A percentile compares a stretch with the other conserved stretches of the same genome.
Conservation (phyloP, 1,140 invertebrate species). For the Hydropsyche tenuis region DNA sequence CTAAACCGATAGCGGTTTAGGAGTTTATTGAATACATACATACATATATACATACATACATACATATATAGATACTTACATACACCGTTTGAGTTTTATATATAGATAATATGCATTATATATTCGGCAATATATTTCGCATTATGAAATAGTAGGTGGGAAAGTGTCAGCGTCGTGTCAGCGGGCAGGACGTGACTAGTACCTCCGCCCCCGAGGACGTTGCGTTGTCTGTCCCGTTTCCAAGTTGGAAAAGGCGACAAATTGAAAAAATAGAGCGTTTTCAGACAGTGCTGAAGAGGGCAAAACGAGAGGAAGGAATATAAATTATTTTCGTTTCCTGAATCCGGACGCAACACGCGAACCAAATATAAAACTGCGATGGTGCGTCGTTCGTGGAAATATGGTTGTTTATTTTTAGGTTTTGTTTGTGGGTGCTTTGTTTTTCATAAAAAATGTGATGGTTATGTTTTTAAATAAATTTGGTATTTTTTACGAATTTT, state of each 20-base stretch:
- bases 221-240: constrained; percentile 27
- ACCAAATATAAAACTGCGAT: no score
- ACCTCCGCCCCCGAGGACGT: neutral
- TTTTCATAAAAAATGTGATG: no score
- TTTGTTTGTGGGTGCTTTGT: no score
- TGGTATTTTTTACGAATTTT: no score
- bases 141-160: neutral
- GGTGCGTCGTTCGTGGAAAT: no score
- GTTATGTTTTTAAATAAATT: no score
- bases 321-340: neutral
- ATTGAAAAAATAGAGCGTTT: constrained; percentile 34
- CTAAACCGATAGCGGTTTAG: no score
- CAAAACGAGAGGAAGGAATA: constrained; percentile 1
- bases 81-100: constrained; percentile 6
- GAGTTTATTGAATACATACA: no score
- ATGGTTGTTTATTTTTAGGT: no score
- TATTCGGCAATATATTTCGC: neutral
- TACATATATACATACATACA: constrained; percentile 14
- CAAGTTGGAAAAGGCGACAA: constrained; percentile 12
- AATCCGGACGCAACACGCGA: neutral
- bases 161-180: constrained; percentile 23
- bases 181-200: constrained; percentile 13
- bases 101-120: constrained; percentile 12
- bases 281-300: constrained; percentile 19
- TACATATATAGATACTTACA: neutral